phyloP scores from a whole-genome alignment of 1,140 invertebrate species.

The Tenebrio molitor region DNA sequence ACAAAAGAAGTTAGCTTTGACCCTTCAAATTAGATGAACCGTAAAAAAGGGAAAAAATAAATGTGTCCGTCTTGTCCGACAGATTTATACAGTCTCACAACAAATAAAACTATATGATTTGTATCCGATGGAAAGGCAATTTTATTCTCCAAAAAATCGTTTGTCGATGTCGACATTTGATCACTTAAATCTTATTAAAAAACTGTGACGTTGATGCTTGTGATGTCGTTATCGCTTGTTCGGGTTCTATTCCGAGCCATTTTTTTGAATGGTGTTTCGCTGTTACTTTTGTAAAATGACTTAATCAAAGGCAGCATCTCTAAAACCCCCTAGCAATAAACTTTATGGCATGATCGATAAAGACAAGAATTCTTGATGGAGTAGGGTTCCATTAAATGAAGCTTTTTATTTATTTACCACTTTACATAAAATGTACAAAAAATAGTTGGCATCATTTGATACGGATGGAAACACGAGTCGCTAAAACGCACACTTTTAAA shows the following conservation, averaged over 20 bases:
- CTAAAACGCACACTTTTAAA: too few relatives aligned
- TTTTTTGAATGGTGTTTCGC: conserved; percentile 17
- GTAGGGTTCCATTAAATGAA: conserved; percentile 15
- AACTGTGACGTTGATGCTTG: too few relatives aligned
- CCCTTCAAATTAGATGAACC: conserved; percentile 26
- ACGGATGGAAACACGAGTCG: background rate
- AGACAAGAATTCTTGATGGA: conserved; percentile 32
- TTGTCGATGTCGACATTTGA: too few relatives aligned
- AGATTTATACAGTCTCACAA: conserved; percentile 8
- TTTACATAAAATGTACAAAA: conserved; percentile 9
- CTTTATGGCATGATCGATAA: conserved; percentile 34
- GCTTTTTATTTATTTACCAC: conserved; percentile 24
- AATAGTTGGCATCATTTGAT: conserved; percentile 18
- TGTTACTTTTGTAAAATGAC: conserved; percentile 38
- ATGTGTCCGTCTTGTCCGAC: conserved; percentile 11
- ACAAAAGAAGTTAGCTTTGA: conserved; percentile 32
- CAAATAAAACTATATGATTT: conserved; percentile 1
- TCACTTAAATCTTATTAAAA: too few relatives aligned
- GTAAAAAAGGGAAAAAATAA: conserved; percentile 24
- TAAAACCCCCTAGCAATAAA: conserved; percentile 33
- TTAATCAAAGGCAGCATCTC: conserved; percentile 32
- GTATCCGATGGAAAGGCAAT: too few relatives aligned
- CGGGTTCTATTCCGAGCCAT: conserved; percentile 8
- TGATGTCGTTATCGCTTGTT: conserved; percentile 34
- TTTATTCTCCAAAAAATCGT: too few relatives aligned